Percentiles rank a stretch among this genome's conserved stretches.
Evolutionary conservation across 2,113 vertebrate species (phyloP).

Genomic region (Smithornis capensis): DNA sequence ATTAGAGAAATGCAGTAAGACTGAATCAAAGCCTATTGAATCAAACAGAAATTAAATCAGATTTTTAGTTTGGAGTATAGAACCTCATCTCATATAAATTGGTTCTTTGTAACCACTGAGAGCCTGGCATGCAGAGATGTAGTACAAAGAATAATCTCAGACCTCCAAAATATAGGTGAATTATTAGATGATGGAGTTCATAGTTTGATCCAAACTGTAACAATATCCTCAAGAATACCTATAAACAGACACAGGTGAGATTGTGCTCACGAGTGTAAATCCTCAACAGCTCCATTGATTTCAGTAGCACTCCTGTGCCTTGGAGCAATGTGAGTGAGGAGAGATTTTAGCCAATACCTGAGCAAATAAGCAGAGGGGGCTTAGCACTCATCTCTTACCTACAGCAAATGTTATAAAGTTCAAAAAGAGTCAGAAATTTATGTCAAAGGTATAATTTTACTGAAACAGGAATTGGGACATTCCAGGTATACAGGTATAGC

Average conservation of each 20-base stretch:
- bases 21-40: neutral
- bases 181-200: neutral
- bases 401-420: constrained; percentile 34
- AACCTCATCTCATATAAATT: neutral
- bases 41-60: neutral
- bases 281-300: neutral
- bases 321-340: neutral
- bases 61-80: neutral
- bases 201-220: neutral
- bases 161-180: neutral
- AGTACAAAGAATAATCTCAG: neutral
- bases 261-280: neutral
- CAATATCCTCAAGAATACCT: neutral
- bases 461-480: neutral
- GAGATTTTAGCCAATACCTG: neutral
- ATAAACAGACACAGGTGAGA: neutral
- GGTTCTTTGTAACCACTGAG: neutral
- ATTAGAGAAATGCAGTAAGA: neutral
- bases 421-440: constrained; percentile 50
- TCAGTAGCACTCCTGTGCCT: neutral
- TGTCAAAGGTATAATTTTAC: constrained; percentile 41
- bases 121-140: neutral
- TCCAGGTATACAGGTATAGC: neutral
- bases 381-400: constrained; percentile 35
- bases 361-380: constrained; percentile 19